Percentiles rank a stretch among this genome's conserved stretches.
phyloP scores from a whole-genome alignment of 92 coral and sea anemone genomes.

The Epizoanthus illoricatus region DNA sequence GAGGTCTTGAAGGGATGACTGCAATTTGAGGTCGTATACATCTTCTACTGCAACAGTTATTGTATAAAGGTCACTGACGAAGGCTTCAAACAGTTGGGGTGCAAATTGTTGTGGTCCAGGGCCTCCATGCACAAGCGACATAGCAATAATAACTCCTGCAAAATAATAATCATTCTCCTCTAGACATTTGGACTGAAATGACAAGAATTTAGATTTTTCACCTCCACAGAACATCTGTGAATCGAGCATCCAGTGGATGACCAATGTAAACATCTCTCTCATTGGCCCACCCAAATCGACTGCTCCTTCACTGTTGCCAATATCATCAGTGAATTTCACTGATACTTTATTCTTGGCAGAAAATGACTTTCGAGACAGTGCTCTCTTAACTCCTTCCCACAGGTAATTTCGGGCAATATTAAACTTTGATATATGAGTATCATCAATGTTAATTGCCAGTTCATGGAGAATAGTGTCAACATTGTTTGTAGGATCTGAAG shows the following conservation, averaged over 20 bases:
- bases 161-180: too few species aligned
- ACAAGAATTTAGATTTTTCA: background rate
- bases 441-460: conserved; percentile 55
- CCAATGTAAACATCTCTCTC: conserved; percentile 47
- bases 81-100: conserved; percentile 26
- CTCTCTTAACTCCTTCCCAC: conserved; percentile 44
- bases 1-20: conserved; percentile 20
- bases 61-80: conserved; percentile 1
- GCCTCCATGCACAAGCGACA: conserved; percentile 36
- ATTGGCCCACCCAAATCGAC: conserved; percentile 48
- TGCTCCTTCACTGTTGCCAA: conserved; percentile 44
- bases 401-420: conserved; percentile 43
- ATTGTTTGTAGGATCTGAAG: conserved; percentile 8
- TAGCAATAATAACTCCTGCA: conserved; percentile 10
- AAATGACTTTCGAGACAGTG: conserved; percentile 47
- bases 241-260: conserved; percentile 21
- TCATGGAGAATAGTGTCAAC: conserved; percentile 47
- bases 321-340: conserved; percentile 57
- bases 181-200: background rate
- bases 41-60: conserved; percentile 24
- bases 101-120: conserved; percentile 30
- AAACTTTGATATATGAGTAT: conserved; percentile 33
- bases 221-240: conserved; percentile 47
- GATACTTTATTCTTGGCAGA: conserved; percentile 43
- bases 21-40: conserved; percentile 31